These are phyloP conservation scores for Cordilura impudica DNA, from an alignment of 2,888 invertebrate species.

Conservation along the genomic window DNA sequence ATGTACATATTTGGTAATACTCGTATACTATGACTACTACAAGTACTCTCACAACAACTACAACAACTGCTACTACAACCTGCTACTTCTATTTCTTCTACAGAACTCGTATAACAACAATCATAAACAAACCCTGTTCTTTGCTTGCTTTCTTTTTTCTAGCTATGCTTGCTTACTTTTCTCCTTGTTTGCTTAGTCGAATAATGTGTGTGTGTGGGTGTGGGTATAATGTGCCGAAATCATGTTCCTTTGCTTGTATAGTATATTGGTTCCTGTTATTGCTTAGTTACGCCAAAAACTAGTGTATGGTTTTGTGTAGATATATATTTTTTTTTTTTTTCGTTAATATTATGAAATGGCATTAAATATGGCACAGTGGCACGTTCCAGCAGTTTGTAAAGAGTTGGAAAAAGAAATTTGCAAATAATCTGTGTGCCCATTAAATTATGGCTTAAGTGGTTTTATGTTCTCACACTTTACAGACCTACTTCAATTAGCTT, in stretches of 20 bases:
- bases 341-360: background rate
- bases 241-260: constrained; percentile 25
- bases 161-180: constrained; percentile 10
- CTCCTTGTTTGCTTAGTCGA: constrained; percentile 30
- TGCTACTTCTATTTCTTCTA: background rate
- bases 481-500: no score
- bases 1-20: no score
- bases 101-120: background rate
- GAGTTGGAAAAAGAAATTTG: no score
- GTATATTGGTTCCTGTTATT: constrained; percentile 26
- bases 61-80: background rate
- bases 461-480: no score
- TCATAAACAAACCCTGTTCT: constrained; percentile 29
- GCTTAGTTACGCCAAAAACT: constrained; percentile 16
- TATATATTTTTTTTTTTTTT: background rate
- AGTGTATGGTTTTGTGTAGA: background rate
- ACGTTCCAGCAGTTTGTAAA: background rate
- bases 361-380: background rate
- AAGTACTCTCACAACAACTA: background rate
- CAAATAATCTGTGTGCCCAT: no score
- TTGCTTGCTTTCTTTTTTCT: constrained; percentile 1
- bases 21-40: constrained; percentile 50
- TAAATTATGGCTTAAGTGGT: no score
- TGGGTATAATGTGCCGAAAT: constrained; percentile 17
- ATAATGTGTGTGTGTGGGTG: constrained; percentile 3